Base-by-base conservation (phyloP, 2,888 invertebrate species). In the Troglohyphantes excavatus region DNA sequence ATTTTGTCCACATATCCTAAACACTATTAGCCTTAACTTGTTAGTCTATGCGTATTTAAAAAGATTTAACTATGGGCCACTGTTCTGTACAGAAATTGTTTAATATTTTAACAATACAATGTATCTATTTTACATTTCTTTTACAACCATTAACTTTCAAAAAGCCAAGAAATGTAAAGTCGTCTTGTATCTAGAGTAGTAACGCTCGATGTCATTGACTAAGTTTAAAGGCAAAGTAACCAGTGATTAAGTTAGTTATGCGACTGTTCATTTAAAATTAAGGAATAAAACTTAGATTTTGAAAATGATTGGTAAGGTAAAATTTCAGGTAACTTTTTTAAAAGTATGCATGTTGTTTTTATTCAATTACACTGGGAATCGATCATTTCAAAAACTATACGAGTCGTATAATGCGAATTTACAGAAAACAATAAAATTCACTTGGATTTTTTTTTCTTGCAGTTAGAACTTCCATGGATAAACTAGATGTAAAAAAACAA, bases 81-180 rank as follows among this genome's bases (percentile, higher is more conserved):
- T 73, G 75, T 19, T 89, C 82, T 89, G 73, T 89, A 89, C 88
- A 83, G 33, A 68, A 59, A 76, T 89, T 76, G 76, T 82, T 89
- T 75, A 63, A 63, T 70, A 59, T 85, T 65, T 65, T 59, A 19
- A 23, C 88, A 82, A 89, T 89, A 89, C 88, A 89, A 68, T 26
- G 75, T 13, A 33, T 53, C 67, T 76, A 76, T 82, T 76, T 82
- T 76, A 88, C 76, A 88, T 68, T 65, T 72, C 33, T 76, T 89
- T 82, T 89, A 89, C 88, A 89, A 75, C 67, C 81, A 79, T 72
- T 59, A 76, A 79, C 21, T 53, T 53, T 53, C 33, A 53, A 53
- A 53, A n/a, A 53, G 39, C 53, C 53, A n/a, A n/a, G 53, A 53
- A 53, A 53, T 53, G 53, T 53, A 53, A 53, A 13, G n/a, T 17